Percentiles rank a stretch among this genome's conserved stretches.
phyloP scores from a whole-genome alignment of 2,797 vertebrate species.

The Tauraco hartlaubi region DNA sequence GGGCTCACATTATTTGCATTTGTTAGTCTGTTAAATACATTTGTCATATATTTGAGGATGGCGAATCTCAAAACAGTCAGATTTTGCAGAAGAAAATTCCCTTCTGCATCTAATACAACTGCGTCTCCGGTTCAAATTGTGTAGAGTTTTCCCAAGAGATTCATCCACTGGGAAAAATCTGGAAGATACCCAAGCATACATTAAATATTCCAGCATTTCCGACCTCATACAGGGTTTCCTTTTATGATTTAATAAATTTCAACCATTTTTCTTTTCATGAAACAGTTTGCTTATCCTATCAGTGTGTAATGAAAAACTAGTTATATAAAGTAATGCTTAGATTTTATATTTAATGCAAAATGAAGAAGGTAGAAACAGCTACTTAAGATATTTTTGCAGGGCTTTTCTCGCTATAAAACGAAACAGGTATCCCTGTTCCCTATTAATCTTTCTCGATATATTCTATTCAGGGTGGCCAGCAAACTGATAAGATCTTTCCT shows the following conservation, averaged over 20 bases:
- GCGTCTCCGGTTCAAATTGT: neutral
- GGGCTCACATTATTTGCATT: neutral
- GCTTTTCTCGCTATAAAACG: neutral
- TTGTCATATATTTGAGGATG: neutral
- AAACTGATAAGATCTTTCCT: slow-evolving; percentile 63
- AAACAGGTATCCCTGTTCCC: slow-evolving; percentile 20
- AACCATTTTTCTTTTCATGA: neutral
- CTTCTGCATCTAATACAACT: neutral
- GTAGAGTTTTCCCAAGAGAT: neutral
- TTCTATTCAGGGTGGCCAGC: slow-evolving; percentile 55
- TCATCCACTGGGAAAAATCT: neutral
- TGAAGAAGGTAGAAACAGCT: neutral
- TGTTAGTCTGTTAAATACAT: neutral
- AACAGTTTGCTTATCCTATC: neutral
- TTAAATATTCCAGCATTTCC: neutral
- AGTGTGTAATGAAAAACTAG: neutral
- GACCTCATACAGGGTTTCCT: neutral
- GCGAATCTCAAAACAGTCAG: neutral
- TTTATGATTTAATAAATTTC: neutral
- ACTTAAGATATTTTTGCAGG: neutral
- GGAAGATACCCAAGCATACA: neutral
- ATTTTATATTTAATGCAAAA: neutral
- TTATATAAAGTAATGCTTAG: neutral
- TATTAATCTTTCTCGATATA: slow-evolving; percentile 41
- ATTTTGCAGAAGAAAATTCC: neutral